Percentiles rank a stretch among this genome's conserved stretches.
Evolutionary conservation across 2,888 invertebrate genomes (phyloP).

Genomic region (Lucinisca nassula): DNA sequence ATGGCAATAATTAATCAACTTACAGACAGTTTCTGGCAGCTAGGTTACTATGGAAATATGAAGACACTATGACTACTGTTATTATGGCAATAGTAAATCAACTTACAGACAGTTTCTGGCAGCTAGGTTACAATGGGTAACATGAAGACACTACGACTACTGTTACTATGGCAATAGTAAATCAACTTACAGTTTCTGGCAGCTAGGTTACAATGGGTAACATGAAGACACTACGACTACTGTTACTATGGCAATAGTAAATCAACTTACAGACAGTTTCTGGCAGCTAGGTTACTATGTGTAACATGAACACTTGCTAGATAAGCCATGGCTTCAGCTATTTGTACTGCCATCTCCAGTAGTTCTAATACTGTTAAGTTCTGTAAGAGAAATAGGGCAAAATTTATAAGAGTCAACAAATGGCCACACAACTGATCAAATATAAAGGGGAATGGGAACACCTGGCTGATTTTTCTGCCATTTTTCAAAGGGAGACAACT

Average conservation of each 20-base stretch:
- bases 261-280: constrained; percentile 89
- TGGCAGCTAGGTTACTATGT: constrained; percentile 87
- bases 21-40: too few relatives aligned
- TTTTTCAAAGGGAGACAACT: too few relatives aligned
- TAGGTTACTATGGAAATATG: too few relatives aligned
- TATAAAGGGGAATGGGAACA: too few relatives aligned
- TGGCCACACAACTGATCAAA: too few relatives aligned
- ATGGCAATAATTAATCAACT: too few relatives aligned
- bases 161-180: not conserved
- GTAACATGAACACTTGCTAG: constrained; percentile 82
- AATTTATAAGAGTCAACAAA: too few relatives aligned
- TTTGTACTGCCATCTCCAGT: constrained; percentile 83
- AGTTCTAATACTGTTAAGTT: constrained; percentile 84
- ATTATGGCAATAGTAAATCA: not conserved
- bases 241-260: not conserved
- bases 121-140: constrained; percentile 86
- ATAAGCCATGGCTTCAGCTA: constrained; percentile 85
- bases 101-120: constrained; percentile 89
- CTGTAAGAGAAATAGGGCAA: constrained; percentile 78
- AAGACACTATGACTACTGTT: too few relatives aligned
- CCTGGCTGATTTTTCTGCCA: too few relatives aligned
- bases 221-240: constrained; percentile 75
- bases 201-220: constrained; percentile 86
- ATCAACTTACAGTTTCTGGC: constrained; percentile 89
- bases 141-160: constrained; percentile 75